Conservation (phyloP, 2,888 invertebrate species). For the Sarcophaga rosellei region DNA sequence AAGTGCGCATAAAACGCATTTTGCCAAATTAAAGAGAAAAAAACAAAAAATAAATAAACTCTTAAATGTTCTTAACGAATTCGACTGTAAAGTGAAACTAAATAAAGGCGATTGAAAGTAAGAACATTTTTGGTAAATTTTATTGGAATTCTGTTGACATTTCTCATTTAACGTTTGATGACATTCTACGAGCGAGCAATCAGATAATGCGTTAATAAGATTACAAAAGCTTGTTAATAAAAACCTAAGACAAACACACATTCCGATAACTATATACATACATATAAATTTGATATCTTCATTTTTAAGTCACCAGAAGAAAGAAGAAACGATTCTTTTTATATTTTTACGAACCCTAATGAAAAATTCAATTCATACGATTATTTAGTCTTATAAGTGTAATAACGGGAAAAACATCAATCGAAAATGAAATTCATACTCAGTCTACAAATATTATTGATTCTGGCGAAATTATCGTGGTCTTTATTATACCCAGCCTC, state of each 20-base stretch:
- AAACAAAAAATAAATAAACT: background rate
- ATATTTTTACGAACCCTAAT: no score
- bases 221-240: conserved; percentile 48
- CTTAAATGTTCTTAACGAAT: conserved; percentile 34
- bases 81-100: conserved; percentile 31
- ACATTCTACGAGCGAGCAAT: conserved; percentile 6
- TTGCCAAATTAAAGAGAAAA: background rate
- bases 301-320: conserved; percentile 2
- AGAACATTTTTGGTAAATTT: background rate
- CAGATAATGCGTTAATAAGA: background rate
- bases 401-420: conserved; percentile 3
- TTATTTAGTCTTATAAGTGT: conserved; percentile 27
- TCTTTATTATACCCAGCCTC: conserved; percentile 72
- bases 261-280: no score
- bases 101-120: conserved; percentile 7
- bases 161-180: conserved; percentile 4
- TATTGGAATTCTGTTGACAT: conserved; percentile 38
- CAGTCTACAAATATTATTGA: background rate
- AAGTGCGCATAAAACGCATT: conserved; percentile 12
- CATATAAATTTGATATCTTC: conserved; percentile 17
- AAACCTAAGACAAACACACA: conserved; percentile 6
- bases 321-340: no score
- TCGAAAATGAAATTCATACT: conserved; percentile 29
- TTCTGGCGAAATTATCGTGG: conserved; percentile 1
- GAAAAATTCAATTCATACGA: background rate